Conservation (phyloP, 2,888 invertebrate genomes). For the Eupeodes latifasciatus region DNA sequence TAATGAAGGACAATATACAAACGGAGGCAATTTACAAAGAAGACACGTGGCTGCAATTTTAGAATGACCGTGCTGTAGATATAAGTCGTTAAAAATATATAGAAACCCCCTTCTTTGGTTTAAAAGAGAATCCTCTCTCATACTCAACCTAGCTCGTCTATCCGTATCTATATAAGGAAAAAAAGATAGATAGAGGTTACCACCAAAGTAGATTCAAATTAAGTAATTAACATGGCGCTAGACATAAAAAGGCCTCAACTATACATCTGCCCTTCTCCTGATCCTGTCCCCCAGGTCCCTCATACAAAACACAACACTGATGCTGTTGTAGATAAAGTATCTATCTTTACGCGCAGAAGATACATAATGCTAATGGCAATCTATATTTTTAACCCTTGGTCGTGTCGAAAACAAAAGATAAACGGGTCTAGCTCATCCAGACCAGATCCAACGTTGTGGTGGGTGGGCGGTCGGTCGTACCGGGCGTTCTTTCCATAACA, state of each 20-base stretch:
- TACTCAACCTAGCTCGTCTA: too few relatives aligned
- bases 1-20: constrained; percentile 70
- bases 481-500: neutral
- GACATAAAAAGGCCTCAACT: constrained; percentile 62
- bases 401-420: constrained; percentile 45
- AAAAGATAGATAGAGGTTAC: constrained; percentile 64
- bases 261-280: neutral
- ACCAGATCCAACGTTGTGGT: too few relatives aligned
- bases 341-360: constrained; percentile 8
- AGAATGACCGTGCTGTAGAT: constrained; percentile 78
- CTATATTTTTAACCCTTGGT: constrained; percentile 61
- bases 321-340: constrained; percentile 71
- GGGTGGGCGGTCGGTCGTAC: too few relatives aligned
- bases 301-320: constrained; percentile 47
- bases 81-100: neutral
- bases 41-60: constrained; percentile 84
- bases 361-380: constrained; percentile 70
- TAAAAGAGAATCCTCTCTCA: neutral
- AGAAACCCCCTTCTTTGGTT: constrained; percentile 19
- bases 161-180: neutral
- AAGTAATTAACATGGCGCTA: constrained; percentile 81
- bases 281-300: too few relatives aligned
- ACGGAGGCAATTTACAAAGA: constrained; percentile 80
- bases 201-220: constrained; percentile 80
- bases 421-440: neutral